Conservation (phyloP, 2,113 vertebrate genomes). For the Ginglymostoma cirratum region DNA sequence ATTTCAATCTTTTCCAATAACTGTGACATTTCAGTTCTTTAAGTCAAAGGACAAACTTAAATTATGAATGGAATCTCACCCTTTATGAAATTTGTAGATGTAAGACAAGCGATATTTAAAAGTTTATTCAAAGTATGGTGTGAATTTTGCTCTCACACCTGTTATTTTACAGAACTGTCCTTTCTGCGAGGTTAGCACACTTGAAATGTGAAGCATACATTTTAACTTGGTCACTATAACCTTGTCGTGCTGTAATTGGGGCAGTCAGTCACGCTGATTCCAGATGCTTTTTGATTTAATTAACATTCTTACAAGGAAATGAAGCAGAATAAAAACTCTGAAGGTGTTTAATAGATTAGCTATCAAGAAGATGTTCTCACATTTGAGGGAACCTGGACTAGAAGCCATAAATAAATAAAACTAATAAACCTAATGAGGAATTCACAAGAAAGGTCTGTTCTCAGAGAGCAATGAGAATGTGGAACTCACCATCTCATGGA, state of each 20-base stretch:
- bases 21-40: background rate
- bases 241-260: background rate
- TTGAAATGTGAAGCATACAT: background rate
- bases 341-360: background rate
- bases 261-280: background rate
- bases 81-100: background rate
- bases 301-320: background rate
- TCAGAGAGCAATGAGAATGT: background rate
- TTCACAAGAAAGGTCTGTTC: background rate
- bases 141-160: slow-evolving; percentile 10
- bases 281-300: background rate
- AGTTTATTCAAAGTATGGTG: background rate
- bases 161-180: background rate
- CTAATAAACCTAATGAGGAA: background rate
- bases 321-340: background rate
- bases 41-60: background rate
- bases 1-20: background rate
- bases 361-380: background rate
- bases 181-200: background rate
- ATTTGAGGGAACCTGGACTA: background rate
- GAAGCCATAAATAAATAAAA: background rate
- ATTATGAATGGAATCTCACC: background rate
- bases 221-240: background rate
- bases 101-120: background rate
- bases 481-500: background rate